Evolutionary conservation across 2,888 invertebrate species (phyloP).

Genomic region (Leptogaster cylindrica): DNA sequence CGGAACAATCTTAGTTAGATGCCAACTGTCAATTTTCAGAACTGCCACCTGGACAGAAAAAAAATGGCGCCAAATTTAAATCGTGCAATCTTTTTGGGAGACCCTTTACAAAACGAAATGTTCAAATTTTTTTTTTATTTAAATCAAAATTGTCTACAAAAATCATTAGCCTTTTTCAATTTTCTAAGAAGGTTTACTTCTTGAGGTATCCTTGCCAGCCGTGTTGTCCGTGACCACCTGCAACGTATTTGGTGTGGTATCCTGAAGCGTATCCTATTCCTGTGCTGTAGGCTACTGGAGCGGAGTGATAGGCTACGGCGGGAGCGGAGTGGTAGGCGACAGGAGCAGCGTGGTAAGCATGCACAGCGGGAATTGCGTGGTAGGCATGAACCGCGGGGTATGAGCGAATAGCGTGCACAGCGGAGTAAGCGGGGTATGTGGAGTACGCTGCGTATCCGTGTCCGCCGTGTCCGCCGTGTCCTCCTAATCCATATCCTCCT

Average conservation of each 20-base stretch:
- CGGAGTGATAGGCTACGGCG: background rate
- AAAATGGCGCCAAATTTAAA: no score
- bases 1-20: no score
- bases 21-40: no score
- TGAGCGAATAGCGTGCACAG: background rate
- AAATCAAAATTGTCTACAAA: background rate
- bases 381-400: no score
- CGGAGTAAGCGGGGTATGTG: background rate
- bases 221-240: background rate
- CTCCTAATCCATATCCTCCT: background rate
- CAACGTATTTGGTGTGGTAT: background rate
- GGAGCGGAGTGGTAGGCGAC: background rate
- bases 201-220: conserved; percentile 3
- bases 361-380: background rate
- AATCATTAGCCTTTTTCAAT: background rate
- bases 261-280: background rate
- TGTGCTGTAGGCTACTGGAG: background rate
- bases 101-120: no score
- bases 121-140: background rate
- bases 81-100: no score
- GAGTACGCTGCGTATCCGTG: background rate
- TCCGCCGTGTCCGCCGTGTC: background rate
- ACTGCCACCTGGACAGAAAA: no score
- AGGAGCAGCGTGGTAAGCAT: background rate
- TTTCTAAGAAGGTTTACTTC: background rate